phyloP scores from a whole-genome alignment of 1,140 invertebrate genomes.

The Dryas iulia region DNA sequence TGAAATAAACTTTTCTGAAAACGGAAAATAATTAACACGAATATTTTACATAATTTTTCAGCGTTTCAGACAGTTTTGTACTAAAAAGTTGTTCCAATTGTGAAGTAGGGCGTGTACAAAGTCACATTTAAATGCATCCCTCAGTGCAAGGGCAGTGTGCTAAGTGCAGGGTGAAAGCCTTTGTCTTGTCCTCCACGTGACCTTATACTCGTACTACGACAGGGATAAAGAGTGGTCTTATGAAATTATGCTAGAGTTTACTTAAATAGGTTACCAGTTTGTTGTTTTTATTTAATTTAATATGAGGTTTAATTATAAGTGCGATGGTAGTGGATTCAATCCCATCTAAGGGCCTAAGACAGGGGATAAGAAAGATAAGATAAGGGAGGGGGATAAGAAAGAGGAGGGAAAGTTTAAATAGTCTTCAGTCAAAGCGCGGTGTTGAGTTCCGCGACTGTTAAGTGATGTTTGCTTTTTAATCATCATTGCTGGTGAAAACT shows the following conservation, averaged over 20 bases:
- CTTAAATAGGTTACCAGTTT: too few relatives aligned
- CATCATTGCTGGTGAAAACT: too few relatives aligned
- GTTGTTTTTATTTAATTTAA: too few relatives aligned
- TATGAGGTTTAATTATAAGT: too few relatives aligned
- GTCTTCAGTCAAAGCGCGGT: too few relatives aligned
- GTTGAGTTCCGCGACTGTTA: too few relatives aligned
- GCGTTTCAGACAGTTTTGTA: background rate
- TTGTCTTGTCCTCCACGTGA: slow-evolving; percentile 5
- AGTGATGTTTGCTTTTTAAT: too few relatives aligned
- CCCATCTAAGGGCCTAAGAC: too few relatives aligned
- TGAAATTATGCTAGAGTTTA: background rate
- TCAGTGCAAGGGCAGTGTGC: slow-evolving; percentile 21
- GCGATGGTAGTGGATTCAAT: too few relatives aligned
- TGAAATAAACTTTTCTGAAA: background rate
- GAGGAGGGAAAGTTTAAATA: too few relatives aligned
- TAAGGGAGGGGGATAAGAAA: too few relatives aligned
- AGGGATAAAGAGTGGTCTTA: background rate
- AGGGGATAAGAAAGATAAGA: too few relatives aligned
- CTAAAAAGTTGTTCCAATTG: slow-evolving; percentile 2
- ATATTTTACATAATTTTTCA: background rate
- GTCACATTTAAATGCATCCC: slow-evolving; percentile 16
- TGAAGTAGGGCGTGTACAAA: slow-evolving; percentile 15
- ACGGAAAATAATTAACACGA: background rate
- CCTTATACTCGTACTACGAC: slow-evolving; percentile 1
- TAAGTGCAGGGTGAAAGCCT: background rate